phyloP scores from a whole-genome alignment of 2,113 vertebrate species.

The Pteropus alecto region DNA sequence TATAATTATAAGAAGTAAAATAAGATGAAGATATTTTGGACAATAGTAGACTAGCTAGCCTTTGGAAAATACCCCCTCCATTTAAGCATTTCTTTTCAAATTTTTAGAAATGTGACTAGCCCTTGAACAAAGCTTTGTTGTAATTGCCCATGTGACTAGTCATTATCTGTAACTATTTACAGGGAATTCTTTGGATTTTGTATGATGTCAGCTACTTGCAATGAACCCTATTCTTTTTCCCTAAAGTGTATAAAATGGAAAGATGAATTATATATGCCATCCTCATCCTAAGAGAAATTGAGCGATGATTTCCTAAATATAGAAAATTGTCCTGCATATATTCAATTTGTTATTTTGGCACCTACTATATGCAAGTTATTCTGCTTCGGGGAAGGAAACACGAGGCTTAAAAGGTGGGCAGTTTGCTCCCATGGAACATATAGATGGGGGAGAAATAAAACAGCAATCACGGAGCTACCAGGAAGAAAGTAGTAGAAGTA shows the following conservation, averaged over 20 bases:
- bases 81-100: neutral
- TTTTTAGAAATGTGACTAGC: neutral
- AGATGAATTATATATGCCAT: neutral
- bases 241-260: neutral
- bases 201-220: neutral
- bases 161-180: conserved; percentile 3
- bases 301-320: neutral
- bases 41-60: neutral
- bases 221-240: neutral
- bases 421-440: neutral
- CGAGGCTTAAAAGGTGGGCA: neutral
- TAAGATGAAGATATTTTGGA: neutral
- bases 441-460: neutral
- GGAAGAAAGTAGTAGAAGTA: neutral
- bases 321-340: neutral
- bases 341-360: neutral
- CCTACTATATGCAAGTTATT: neutral
- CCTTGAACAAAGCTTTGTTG: neutral
- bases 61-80: neutral
- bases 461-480: neutral
- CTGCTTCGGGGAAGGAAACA: neutral
- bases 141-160: neutral
- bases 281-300: neutral
- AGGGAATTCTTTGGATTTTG: neutral
- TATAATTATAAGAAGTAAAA: neutral